A percentile compares a stretch with the other conserved stretches of the same genome.
These are phyloP conservation scores for Phrynocephalus versicolor DNA, from an alignment of 2,113 vertebrate species.

Conservation along the genomic window DNA sequence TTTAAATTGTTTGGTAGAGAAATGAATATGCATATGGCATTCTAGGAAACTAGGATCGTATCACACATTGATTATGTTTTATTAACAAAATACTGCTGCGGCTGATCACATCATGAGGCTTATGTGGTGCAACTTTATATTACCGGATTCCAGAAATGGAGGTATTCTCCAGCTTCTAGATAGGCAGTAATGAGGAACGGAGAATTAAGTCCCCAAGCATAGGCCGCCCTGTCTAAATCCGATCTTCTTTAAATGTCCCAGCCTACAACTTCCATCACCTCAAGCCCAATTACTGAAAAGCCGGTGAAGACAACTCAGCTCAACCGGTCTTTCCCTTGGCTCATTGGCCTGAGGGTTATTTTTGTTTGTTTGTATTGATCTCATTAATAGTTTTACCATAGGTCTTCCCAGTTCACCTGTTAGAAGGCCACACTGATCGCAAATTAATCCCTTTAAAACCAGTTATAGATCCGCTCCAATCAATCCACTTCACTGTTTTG, in stretches of 20 bases:
- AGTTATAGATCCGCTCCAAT: conserved; percentile 55
- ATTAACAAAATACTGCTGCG: no score
- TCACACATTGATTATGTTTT: background rate
- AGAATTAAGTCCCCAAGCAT: background rate
- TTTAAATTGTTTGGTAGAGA: background rate
- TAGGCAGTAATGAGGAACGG: no score
- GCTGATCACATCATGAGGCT: no score
- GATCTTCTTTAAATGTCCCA: background rate
- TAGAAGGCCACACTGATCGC: conserved; percentile 55
- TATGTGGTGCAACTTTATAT: no score
- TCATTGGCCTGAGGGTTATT: background rate
- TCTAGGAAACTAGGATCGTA: background rate
- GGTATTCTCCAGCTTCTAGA: no score
- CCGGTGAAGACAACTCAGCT: background rate
- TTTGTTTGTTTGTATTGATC: conserved; percentile 27
- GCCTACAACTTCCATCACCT: background rate
- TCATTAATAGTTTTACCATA: conserved; percentile 54
- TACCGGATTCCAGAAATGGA: no score
- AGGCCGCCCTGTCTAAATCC: background rate
- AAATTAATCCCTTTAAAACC: conserved; percentile 63
- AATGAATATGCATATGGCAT: background rate
- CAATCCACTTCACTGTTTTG: conserved; percentile 36
- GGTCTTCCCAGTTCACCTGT: conserved; percentile 50
- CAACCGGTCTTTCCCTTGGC: background rate
- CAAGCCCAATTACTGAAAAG: background rate